Evolutionary conservation across 2,888 invertebrate species (phyloP), one percentile per base, ranked within the genome.

Genomic region (Ischnus inquisitorius): DNA sequence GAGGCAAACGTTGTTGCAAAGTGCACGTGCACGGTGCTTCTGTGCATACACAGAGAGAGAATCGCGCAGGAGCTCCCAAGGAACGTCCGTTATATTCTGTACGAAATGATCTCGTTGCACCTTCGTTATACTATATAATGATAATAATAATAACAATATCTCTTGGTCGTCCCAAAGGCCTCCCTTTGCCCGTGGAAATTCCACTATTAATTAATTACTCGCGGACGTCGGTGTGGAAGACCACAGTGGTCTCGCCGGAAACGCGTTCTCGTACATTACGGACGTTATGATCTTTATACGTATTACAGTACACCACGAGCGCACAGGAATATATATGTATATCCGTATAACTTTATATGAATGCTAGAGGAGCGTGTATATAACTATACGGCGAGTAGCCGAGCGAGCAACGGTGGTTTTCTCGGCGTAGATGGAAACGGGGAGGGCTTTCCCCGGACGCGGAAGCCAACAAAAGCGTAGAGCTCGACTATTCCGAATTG

Each of bases 391-490:
- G 43, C 19, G 39, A 25, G 12, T 41, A 19, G 10, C 43, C 19
- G 54, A 41, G 39, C 19, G 65, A 71, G 43, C 54, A 84, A 80
- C 83, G 83, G 83, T 83, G 57, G 62, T 62, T 39, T 16, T 48
- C 16, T 14, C 22, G 51, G 2, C 19, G 5, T 25, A 51, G 51
- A 57, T 19, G 46, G 46, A 72, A 80, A 76, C 25, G 2, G 28
- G 28, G 60, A 57, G 43, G 54, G 78, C 83, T 88, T 87, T 87
- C 87, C 83, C 87, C 86, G 86, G 84, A 89, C 78, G 82, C 85
- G 87, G 87, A 84, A 84, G 80, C 74, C 65, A 19, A 41, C 62
- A 34, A 34, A 34, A 43, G 25, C 19, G 14, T 28, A 57, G 82
- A 39, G 67, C 54, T 41, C 74, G 60, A 34, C 69, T 69, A 41